Evolutionary conservation across 2,797 vertebrate genomes (phyloP), one percentile per base, ranked within the genome.

Genomic region (Trachops cirrhosus): DNA sequence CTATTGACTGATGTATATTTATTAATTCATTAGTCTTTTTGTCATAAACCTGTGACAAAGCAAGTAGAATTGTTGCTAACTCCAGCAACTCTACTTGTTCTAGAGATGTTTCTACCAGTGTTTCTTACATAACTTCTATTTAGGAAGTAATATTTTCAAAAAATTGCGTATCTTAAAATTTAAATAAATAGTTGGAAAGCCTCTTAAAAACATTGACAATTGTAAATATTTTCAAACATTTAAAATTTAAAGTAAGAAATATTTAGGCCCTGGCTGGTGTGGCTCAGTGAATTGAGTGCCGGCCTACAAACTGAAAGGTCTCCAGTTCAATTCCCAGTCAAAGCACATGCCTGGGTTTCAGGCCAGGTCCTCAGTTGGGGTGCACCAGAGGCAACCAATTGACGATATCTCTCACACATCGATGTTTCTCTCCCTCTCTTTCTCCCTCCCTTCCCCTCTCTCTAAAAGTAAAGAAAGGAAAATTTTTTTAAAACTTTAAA

Each of bases 81-180:
- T 95, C 54, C 41, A 86, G 59, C 41, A 90, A 18, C 41, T 54
- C 44, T 67, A n/a, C 9, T 62, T 70, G 16, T 26, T 75, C 39
- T 37, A 57, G 39, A 85, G 26, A 86, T 57, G 34, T 82, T 96
- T 59, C 79, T 54, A 57, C 64, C 34, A 92, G 59, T 21, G 71
- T 80, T 90, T 95, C 80, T 78, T 46, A 87, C 7, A 59, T 86
- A 74, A 48, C 22, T 21, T 94, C 37, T 84, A 41, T 75, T 96
- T 83, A 82, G 41, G 48, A 96, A 91, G 52, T 92, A 52, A 11
- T 78, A 32, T 88, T 82, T 59, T 89, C 3, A 52, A 93, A 89
- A 97, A 97, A 97, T 96, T 79, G 85, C 67, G 80, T 48, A 54
- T 94, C 77, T 95, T 67, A 89, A 87, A 97, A 86, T 80, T 95